Conservation (phyloP, 2,888 invertebrate genomes). For the Apoda limacodes region DNA sequence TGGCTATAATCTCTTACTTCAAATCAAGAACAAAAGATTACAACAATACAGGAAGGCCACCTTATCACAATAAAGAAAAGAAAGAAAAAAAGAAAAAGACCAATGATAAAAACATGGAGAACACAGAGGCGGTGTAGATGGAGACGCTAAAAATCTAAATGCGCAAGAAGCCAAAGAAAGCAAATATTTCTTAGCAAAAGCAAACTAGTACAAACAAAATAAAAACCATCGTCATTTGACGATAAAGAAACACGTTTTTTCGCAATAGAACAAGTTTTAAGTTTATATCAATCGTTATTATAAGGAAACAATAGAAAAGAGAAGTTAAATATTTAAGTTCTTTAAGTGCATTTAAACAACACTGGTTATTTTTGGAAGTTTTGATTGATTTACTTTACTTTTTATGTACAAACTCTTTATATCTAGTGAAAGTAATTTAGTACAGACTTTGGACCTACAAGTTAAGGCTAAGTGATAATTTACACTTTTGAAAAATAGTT, state of each 20-base stretch:
- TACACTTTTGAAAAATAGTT: conserved; percentile 56
- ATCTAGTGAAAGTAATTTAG: conserved; percentile 62
- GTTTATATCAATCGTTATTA: conserved; percentile 72
- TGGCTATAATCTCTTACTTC: no score
- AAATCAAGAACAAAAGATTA: no score
- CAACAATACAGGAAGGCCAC: conserved; percentile 60
- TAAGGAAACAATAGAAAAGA: conserved; percentile 69
- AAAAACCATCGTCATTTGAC: conserved; percentile 65
- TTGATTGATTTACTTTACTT: conserved; percentile 60
- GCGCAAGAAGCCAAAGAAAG: conserved; percentile 54
- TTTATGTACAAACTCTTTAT: conserved; percentile 67
- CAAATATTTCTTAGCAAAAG: conserved; percentile 60
- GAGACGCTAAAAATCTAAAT: conserved; percentile 55
- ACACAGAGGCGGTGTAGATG: conserved; percentile 47
- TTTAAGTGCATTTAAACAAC: conserved; percentile 69
- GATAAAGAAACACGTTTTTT: conserved; percentile 71
- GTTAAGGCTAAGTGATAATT: conserved; percentile 65
- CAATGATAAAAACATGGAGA: conserved; percentile 42
- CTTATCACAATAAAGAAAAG: conserved; percentile 34
- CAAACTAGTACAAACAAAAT: conserved; percentile 54
- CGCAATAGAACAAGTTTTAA: conserved; percentile 72
- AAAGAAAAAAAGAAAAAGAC: conserved; percentile 38
- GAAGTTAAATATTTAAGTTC: conserved; percentile 62
- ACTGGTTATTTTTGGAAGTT: conserved; percentile 70
- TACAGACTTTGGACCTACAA: conserved; percentile 57